Evolutionary conservation across 2,797 vertebrate genomes (phyloP).

Genomic region (Mycteria americana): DNA sequence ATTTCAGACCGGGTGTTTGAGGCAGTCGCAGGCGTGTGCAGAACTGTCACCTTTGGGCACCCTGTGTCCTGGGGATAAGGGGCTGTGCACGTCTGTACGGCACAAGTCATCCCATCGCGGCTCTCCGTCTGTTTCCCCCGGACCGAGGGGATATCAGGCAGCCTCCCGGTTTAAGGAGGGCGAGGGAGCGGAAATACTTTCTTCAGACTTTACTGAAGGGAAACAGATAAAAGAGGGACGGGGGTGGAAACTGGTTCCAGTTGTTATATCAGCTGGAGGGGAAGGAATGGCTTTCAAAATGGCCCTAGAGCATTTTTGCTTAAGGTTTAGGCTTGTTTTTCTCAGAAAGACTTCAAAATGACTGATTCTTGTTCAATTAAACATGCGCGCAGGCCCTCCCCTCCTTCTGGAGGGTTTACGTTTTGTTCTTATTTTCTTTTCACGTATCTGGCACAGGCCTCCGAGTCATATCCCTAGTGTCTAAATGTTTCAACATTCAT

Average conservation of each 20-base stretch:
- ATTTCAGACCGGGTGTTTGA: neutral
- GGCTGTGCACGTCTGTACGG: neutral
- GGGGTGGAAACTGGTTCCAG: neutral
- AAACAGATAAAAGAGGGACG: conserved; percentile 9
- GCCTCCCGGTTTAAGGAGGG: neutral
- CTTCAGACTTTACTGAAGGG: neutral
- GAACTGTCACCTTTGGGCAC: neutral
- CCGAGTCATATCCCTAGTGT: neutral
- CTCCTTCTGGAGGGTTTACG: neutral
- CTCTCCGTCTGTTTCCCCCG: neutral
- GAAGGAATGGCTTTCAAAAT: neutral
- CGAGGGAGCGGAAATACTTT: conserved; percentile 8
- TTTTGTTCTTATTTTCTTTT: conserved; percentile 13
- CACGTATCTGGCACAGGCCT: neutral
- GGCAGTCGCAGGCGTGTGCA: neutral
- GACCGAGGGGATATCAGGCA: neutral
- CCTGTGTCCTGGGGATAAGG: neutral
- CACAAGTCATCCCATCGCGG: neutral
- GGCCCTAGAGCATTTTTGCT: neutral
- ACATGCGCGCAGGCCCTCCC: neutral
- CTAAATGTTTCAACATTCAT: neutral
- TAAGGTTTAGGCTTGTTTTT: neutral
- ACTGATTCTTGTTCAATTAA: neutral
- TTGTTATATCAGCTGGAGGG: conserved; percentile 4
- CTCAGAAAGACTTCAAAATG: neutral